Percentiles rank a stretch among this genome's conserved stretches.
phyloP scores from a whole-genome alignment of 1,140 invertebrate genomes.

The Nymphalis io region DNA sequence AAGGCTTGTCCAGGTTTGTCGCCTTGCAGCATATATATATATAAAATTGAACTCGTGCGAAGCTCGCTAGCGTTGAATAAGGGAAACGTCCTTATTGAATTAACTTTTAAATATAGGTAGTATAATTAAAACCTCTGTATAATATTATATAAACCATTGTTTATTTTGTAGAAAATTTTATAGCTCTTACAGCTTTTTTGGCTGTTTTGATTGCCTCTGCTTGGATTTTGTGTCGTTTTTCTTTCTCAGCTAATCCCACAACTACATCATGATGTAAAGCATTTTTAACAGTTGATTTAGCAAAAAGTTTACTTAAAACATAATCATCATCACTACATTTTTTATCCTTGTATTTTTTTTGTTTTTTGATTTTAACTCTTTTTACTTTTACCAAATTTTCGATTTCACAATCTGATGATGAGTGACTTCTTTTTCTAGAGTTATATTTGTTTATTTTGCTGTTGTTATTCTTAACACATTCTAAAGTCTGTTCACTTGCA shows the following conservation, averaged over 20 bases:
- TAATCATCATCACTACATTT: conserved; percentile 80
- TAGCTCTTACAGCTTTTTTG: conserved; percentile 78
- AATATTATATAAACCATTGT: conserved; percentile 1
- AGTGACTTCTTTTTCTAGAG: conserved; percentile 55
- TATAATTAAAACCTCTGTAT: neutral
- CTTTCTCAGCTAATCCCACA: conserved; percentile 78
- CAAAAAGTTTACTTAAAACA: conserved; percentile 82
- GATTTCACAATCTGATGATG: conserved; percentile 49
- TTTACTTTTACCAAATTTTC: conserved; percentile 66
- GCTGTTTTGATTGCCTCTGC: conserved; percentile 79
- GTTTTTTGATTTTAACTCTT: conserved; percentile 66
- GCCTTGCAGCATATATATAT: too few relatives aligned
- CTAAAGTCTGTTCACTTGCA: conserved; percentile 18
- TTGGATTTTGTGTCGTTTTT: conserved; percentile 76
- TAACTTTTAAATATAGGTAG: too few relatives aligned
- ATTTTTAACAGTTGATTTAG: conserved; percentile 81
- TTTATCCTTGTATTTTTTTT: conserved; percentile 54
- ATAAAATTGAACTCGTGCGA: too few relatives aligned
- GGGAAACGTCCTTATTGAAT: too few relatives aligned
- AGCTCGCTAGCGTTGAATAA: too few relatives aligned
- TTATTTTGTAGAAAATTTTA: conserved; percentile 79
- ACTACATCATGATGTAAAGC: conserved; percentile 82
- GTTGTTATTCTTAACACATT: conserved; percentile 21
- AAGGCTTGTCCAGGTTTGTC: too few relatives aligned
- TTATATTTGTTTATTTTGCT: conserved; percentile 29